Conservation (phyloP, 2,888 invertebrate species). For the Pterostichus niger region DNA sequence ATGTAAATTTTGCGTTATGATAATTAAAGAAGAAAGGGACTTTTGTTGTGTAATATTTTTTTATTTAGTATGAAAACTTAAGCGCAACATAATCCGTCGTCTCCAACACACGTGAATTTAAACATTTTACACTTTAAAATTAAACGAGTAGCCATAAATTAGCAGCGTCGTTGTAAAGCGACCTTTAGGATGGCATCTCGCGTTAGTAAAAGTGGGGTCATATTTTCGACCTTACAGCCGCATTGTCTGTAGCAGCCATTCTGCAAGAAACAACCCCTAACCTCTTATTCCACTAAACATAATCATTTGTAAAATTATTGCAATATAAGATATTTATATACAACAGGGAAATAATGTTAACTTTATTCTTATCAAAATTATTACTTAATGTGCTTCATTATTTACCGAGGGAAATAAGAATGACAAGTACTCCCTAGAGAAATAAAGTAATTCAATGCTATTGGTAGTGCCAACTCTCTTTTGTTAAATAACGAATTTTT, state of each 20-base stretch:
- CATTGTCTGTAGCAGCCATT: slow-evolving; percentile 31
- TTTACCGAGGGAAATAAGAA: too few relatives aligned
- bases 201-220: slow-evolving; percentile 54
- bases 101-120: slow-evolving; percentile 50
- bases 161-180: slow-evolving; percentile 41
- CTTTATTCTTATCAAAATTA: too few relatives aligned
- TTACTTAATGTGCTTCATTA: too few relatives aligned
- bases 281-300: slow-evolving; percentile 1
- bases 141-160: slow-evolving; percentile 61
- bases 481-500: too few relatives aligned
- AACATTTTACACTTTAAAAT: slow-evolving; percentile 54
- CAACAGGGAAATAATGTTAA: too few relatives aligned
- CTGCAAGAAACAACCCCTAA: slow-evolving; percentile 18
- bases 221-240: slow-evolving; percentile 53
- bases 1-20: too few relatives aligned
- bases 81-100: slow-evolving; percentile 26
- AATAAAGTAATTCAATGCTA: too few relatives aligned
- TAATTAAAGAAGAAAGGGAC: slow-evolving; percentile 16
- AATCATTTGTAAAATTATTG: neutral
- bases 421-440: too few relatives aligned
- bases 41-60: slow-evolving; percentile 47
- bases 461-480: too few relatives aligned
- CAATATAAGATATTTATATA: too few relatives aligned
- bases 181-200: slow-evolving; percentile 43
- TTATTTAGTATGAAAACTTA: slow-evolving; percentile 48